A percentile compares a stretch with the other conserved stretches of the same genome.
phyloP scores from a whole-genome alignment of 2,113 vertebrate species.

The Stercorarius parasiticus region DNA sequence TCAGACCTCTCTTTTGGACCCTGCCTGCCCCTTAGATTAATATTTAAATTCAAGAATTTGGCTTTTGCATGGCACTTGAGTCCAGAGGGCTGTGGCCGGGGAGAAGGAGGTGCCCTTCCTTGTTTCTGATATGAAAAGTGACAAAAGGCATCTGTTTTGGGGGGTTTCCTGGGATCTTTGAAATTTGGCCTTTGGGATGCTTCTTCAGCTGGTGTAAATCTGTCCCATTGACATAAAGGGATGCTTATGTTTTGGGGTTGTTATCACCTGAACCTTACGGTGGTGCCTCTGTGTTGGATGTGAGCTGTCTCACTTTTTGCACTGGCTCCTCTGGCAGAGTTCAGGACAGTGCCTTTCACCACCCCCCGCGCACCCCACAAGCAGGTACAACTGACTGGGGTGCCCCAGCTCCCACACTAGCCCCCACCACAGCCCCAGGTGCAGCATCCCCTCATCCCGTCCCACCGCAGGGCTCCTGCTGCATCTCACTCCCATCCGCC shows the following conservation, averaged over 20 bases:
- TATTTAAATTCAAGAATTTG: background rate
- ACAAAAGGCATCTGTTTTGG: background rate
- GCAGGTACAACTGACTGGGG: background rate
- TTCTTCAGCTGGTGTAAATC: background rate
- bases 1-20: background rate
- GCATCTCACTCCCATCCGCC: background rate
- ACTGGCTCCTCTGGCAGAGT: background rate
- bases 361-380: background rate
- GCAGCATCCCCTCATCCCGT: background rate
- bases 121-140: background rate
- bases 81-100: background rate
- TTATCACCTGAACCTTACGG: accelerated
- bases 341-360: background rate
- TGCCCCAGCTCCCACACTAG: accelerated
- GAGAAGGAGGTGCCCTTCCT: background rate
- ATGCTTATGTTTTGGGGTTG: background rate
- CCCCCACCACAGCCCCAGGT: accelerated
- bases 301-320: background rate
- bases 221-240: background rate
- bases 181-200: background rate
- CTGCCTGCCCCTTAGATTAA: background rate
- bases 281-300: background rate
- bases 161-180: accelerated
- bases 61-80: background rate
- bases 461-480: accelerated